Evolutionary conservation across 2,113 vertebrate species (phyloP), one percentile per base, ranked within the genome.

Genomic region (Coreoperca whiteheadi): DNA sequence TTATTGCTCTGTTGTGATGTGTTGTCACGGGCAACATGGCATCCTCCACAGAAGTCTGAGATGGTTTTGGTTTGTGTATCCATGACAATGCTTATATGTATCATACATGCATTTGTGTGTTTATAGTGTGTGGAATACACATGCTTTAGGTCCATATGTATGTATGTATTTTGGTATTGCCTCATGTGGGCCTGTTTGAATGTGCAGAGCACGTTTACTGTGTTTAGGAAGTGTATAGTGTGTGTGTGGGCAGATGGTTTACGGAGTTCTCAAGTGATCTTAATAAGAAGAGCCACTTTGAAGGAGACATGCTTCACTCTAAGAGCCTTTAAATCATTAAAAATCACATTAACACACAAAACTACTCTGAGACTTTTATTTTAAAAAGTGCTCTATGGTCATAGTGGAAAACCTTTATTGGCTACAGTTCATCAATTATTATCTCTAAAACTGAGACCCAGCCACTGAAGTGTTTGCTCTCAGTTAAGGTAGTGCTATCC

Each of bases 11-110:
- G 66, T 81, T 86, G 76, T 77, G 78, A 54, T 69, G 57, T 64
- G 89, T 87, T 86, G 84, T 78, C 84, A 79, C 39, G 67, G 83
- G 46, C 61, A 73, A 91, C 85, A 32, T 37, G 76, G 64, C 54
- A 57, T 84, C 28, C 34, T 81, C 20, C 56, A 51, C n/a, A 37
- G 18, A 32, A 41, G 66, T 41, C 30, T 76, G 66, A 66, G 69
- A 23, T 56, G 48, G 37, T 14, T 53, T 16, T 32, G 23, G 10
- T 41, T n/a, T 66, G 39, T 48, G 21, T 64, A 0, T 48, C 2
- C 3, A 16, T 16, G 30, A 0, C 1, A 11, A 57, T 53, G 2
- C 15, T 11, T 46, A 16, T 4, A n/a, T n/a, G 30, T 54, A 23
- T 57, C 5, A 39, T 14, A 15, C 3, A 15, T 41, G 5, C 50